Percentiles rank a stretch among this genome's conserved stretches.
Conservation (phyloP, 2,113 vertebrate species). For the Colinus virginianus region DNA sequence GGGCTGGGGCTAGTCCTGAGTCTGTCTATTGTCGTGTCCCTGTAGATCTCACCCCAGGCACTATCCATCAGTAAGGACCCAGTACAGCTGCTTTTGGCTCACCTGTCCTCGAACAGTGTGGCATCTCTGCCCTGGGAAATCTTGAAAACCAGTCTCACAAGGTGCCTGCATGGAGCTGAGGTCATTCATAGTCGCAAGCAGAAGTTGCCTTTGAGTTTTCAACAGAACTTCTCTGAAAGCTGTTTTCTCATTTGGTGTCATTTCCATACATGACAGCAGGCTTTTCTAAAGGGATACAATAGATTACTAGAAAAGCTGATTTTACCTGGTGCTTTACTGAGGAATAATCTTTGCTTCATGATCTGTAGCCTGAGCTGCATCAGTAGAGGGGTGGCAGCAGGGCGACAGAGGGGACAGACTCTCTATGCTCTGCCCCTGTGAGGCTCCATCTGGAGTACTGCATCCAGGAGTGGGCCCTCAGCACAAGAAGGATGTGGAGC, state of each 20-base stretch:
- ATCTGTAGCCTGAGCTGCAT: neutral
- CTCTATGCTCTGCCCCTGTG: neutral
- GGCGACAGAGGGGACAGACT: neutral
- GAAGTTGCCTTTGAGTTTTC: neutral
- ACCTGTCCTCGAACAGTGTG: rapidly evolving
- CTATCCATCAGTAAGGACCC: neutral
- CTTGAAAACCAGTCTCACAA: neutral
- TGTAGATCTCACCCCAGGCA: neutral
- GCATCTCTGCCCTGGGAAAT: neutral
- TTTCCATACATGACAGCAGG: neutral
- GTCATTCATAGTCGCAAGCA: neutral
- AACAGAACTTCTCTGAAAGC: neutral
- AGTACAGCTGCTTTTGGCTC: neutral
- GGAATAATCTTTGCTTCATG: conserved; percentile 48
- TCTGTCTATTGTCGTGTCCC: neutral
- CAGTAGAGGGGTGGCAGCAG: neutral
- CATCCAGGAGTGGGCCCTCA: neutral
- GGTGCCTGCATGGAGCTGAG: neutral
- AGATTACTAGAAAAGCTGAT: conserved; percentile 26
- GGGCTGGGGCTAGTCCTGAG: neutral
- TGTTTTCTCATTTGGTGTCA: conserved; percentile 25
- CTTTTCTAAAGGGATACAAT: conserved; percentile 31
- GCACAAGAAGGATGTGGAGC: neutral
- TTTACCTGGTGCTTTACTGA: conserved; percentile 43
- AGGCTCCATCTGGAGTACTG: neutral